Base-by-base conservation (phyloP, 2,113 vertebrate genomes). In the Laticauda colubrina region DNA sequence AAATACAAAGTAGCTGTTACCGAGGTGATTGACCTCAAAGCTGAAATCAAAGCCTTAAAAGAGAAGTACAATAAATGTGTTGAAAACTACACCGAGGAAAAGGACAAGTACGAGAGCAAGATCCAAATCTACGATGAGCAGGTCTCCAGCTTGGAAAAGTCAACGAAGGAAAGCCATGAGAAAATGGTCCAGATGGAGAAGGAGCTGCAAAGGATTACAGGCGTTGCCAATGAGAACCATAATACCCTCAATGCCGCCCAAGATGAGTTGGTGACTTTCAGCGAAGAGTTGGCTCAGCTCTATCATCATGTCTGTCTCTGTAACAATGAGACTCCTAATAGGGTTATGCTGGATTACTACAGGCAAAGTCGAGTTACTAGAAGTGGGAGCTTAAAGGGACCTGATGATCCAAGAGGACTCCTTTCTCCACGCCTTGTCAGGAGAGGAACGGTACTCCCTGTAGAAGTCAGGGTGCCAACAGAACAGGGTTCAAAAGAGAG, bases 271-370 rank as follows among this genome's bases (percentile, higher is more conserved):
- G 99, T 99, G 61, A 99, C 99, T 0, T 99, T 99, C 90, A 99
- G 99, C 0, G 99, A 99, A 96, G 99, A 99, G 85, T 96, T 99
- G 87, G 99, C 99, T 1, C 99, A 99, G 98, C 99, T 99, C 23
- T 99, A 99, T 96, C 99, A 99, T 96, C 99, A 99, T 0, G 99
- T 99, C 56, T 99, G 99, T 96, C 96, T 99, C 93, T 99, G 99
- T 97, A 99, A 99, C 96, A 99, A 99, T 0, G 99, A 99, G 97
- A 99, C 99, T 0, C 99, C 99, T 2, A 99, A 99, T 97, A 98
- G 99, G 12, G 99, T 99, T 94, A 99, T 99, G 99, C 97, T 99
- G 96, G 99, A 99, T 97, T 99, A 99, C 95, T 99, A 99, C 88
- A 98, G 99, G 88, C 99, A 99, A 96, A 99, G 99, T 96, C 98